Evolutionary conservation across 1,140 invertebrate genomes (phyloP), one percentile per base, ranked within the genome.

Genomic region (Conus ventricosus): DNA sequence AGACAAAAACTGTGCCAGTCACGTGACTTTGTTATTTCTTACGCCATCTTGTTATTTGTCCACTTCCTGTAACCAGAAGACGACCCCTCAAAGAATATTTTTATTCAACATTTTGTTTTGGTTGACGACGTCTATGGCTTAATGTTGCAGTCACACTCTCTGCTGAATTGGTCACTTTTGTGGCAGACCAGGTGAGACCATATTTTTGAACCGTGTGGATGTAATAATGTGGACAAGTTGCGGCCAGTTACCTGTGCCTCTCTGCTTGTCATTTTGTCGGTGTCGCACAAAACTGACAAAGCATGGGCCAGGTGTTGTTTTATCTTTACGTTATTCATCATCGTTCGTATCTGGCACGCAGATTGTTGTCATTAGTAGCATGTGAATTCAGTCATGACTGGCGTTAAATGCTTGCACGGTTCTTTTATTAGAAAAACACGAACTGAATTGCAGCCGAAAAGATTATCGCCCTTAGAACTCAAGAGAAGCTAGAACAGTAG

Each of bases 21-120:
- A 87, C 84, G 88, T 90, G 87, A 85, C 87, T 67, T 88, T 78
- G 71, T 88, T 85, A 60, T 90, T 85, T 57, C 87, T 88, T 88
- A 60, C 84, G 87, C 86, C 84, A 90, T 88, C 84, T 78, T 88
- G 83, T 86, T 67, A 76, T 75, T 23, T 63, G 63, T 85, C 8
- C 63, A 85, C 84, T 85, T 85, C 84, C 84, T 85, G 84, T 85
- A 76, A 51, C 63, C 39, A 75, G 53, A 51, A 85, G 51, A 23
- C 55, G 51, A 55, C 15, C 11, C 17, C 5, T 83, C 55, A 20
- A 83, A 83, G 8, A 83, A 23, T 15, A n/a, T 53, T 20, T 55
- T 83, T 23, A 55, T 83, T 55, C 20, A 20, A 20, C 13, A 55
- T 83, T 83, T 83, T 54, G 13, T 55, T 20, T 10, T 4, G 25